Base-by-base conservation (phyloP, 2,888 invertebrate species). In the Deilephila porcellus region DNA sequence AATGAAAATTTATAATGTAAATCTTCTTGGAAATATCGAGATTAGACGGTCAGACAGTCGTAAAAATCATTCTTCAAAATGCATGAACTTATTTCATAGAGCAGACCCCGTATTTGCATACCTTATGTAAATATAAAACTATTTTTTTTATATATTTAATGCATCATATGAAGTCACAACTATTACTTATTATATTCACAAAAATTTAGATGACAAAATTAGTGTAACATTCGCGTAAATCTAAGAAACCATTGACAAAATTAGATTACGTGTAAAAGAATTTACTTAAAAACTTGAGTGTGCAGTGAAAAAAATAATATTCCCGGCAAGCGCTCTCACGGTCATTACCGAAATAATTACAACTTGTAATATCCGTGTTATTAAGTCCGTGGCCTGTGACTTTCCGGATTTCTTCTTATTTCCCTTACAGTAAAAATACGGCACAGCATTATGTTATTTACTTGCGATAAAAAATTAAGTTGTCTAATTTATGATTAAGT, bases 311-410 rank as follows among this genome's bases (percentile, higher is more conserved):
- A 64, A 63, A 63, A n/a, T 29, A 25, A 19, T 64, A 56, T 20
- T 17, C 67, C 25, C 25, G 14, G 19, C 17, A 67, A 67, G 45
- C 20, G 8, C 52, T 64, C 8, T 32, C 34, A 8, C 52, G 45
- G 74, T 77, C 80, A 78, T 81, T 79, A 75, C 78, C 76, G 75
- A 73, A 74, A 80, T 80, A 83, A 83, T 84, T 81, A 80, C 77
- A 74, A 73, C 74, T 72, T 75, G 80, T 77, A 79, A 82, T 78
- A 80, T 79, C 76, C 76, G 73, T 77, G 59, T 78, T 76, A 81
- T 81, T 81, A 78, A 71, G 62, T 74, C 64, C 56, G 73, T 59
- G 34, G n/a, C 45, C 63, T 63, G 63, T 62, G 45, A 20, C 29
- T 63, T 34, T 63, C 5, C 62, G 56, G 71, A 37, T 56, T 37